Percentiles rank a stretch among this genome's conserved stretches.
phyloP scores from a whole-genome alignment of 2,888 invertebrate genomes.

The Lycia hirtaria region DNA sequence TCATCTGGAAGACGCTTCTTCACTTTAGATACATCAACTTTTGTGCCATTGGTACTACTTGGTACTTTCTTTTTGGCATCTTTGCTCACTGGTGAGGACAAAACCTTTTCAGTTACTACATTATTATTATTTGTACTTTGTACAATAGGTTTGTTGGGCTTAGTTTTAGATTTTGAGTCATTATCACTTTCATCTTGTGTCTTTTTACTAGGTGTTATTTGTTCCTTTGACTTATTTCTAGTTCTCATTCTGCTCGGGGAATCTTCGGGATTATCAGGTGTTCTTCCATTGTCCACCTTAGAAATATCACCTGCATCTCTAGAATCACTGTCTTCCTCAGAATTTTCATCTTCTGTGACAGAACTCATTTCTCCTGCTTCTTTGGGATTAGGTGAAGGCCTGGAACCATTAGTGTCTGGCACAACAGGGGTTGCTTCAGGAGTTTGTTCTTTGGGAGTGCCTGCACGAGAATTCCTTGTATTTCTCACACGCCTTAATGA shows the following conservation, averaged over 20 bases:
- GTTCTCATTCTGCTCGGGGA: conserved; percentile 96
- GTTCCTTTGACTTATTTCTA: conserved; percentile 93
- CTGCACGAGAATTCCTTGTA: conserved; percentile 94
- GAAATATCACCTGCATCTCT: conserved; percentile 91
- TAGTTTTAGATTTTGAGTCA: conserved; percentile 73
- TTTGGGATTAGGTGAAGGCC: conserved; percentile 89
- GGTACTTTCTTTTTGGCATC: conserved; percentile 74
- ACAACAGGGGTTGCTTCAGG: conserved; percentile 85
- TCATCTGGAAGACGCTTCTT: conserved; percentile 86
- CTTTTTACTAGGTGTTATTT: conserved; percentile 83
- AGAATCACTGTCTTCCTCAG: conserved; percentile 97
- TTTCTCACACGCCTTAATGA: conserved; percentile 95
- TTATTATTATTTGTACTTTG: conserved; percentile 78
- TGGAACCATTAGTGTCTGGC: conserved; percentile 80
- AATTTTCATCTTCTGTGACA: conserved; percentile 95
- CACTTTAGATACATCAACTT: conserved; percentile 83
- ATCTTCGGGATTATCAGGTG: conserved; percentile 90
- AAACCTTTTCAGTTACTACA: conserved; percentile 65
- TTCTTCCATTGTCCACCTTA: conserved; percentile 93
- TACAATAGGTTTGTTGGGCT: conserved; percentile 65
- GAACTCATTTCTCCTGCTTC: conserved; percentile 91
- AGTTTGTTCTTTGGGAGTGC: conserved; percentile 90
- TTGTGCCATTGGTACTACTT: conserved; percentile 63
- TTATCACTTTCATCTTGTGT: conserved; percentile 80
- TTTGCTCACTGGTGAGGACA: conserved; percentile 73